A percentile compares a stretch with the other conserved stretches of the same genome.
These are phyloP conservation scores for Lasioglossum figueresi DNA, from an alignment of 2,888 invertebrate species.

Conservation along the genomic window DNA sequence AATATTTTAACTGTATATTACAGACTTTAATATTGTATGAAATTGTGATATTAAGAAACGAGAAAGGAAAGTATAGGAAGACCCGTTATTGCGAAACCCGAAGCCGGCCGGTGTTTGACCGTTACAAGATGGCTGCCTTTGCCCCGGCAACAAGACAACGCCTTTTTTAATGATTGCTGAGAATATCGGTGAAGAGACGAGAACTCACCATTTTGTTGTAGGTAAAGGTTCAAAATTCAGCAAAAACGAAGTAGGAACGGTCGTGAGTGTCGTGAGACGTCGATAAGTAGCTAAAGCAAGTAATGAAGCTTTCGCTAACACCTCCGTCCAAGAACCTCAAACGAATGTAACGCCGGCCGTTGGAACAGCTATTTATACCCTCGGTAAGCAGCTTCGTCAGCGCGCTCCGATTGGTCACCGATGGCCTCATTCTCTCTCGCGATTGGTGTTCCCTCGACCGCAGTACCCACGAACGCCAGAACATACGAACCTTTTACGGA, in stretches of 20 bases:
- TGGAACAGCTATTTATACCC: slow-evolving; percentile 57
- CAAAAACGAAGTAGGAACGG: slow-evolving; percentile 23
- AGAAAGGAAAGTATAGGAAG: background rate
- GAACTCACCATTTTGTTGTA: slow-evolving; percentile 66
- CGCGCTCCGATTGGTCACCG: slow-evolving; percentile 51
- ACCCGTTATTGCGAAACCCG: background rate
- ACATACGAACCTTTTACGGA: slow-evolving; percentile 53
- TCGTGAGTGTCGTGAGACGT: slow-evolving; percentile 35
- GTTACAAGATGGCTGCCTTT: slow-evolving; percentile 65
- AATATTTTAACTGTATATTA: background rate
- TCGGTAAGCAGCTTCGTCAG: slow-evolving; percentile 52
- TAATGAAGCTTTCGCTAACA: slow-evolving; percentile 70
- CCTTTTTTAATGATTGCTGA: background rate
- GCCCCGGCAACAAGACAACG: background rate
- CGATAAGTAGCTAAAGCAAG: slow-evolving; percentile 69
- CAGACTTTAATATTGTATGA: background rate
- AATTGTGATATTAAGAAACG: background rate
- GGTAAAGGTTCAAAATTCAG: slow-evolving; percentile 27
- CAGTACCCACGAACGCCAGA: slow-evolving; percentile 52
- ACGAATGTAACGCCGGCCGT: slow-evolving; percentile 44
- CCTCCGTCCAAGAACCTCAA: slow-evolving; percentile 24
- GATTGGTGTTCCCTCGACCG: slow-evolving; percentile 64
- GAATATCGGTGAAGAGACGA: background rate
- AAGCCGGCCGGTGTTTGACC: slow-evolving; percentile 66
- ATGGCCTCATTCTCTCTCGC: slow-evolving; percentile 41